These are phyloP conservation scores for Campylomormyrus tamandua DNA, from an alignment of 2,113 vertebrate genomes.

Conservation along the genomic window DNA sequence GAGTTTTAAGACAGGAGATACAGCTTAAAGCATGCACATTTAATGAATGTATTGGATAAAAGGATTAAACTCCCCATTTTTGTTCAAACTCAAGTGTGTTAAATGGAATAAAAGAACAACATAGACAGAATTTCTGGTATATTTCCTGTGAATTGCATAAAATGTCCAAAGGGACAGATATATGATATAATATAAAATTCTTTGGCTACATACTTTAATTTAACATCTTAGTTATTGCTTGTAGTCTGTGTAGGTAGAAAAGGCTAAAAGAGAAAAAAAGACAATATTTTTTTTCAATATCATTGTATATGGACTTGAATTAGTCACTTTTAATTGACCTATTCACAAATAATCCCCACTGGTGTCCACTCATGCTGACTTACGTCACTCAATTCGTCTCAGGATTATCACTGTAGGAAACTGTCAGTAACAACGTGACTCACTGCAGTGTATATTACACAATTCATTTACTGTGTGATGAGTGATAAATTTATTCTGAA, in stretches of 20 bases:
- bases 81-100: not conserved
- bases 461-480: not conserved
- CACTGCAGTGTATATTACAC: not conserved
- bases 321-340: constrained; percentile 42
- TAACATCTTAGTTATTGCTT: not conserved
- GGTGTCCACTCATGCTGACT: constrained; percentile 32
- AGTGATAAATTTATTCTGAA: not conserved
- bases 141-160: not conserved
- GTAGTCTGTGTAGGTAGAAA: not conserved
- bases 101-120: not conserved
- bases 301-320: constrained; percentile 15
- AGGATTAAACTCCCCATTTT: not conserved
- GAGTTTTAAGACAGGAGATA: not conserved
- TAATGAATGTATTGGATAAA: not conserved
- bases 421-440: constrained; percentile 27
- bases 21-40: not conserved
- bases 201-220: not conserved
- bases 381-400: constrained; percentile 30
- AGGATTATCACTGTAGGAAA: constrained; percentile 29
- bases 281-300: not conserved
- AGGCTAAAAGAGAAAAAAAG: not conserved
- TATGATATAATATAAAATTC: not conserved
- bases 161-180: not conserved
- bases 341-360: constrained; percentile 27
- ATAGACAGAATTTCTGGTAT: not conserved